Percentiles rank a stretch among this genome's conserved stretches.
phyloP scores from a whole-genome alignment of 2,888 invertebrate genomes.

The Lordiphosa andalusiaca region DNA sequence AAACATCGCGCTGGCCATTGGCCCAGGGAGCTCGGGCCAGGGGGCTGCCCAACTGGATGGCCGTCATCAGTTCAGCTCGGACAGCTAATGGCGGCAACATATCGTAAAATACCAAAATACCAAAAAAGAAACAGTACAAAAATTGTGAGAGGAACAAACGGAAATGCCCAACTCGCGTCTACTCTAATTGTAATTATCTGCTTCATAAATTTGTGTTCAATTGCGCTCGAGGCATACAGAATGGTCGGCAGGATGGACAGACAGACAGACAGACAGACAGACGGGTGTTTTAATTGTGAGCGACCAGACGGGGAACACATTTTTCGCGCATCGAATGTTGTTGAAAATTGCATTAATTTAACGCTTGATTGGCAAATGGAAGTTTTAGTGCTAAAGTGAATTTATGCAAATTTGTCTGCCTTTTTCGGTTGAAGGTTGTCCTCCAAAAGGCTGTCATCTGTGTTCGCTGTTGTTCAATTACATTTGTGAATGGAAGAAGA shows the following conservation, averaged over 20 bases:
- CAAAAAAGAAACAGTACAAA: not conserved
- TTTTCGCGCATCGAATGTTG: conserved; percentile 32
- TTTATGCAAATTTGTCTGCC: conserved; percentile 61
- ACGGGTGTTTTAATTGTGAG: conserved; percentile 47
- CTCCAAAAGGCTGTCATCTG: not conserved
- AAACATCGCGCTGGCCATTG: conserved; percentile 44
- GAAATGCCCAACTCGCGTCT: conserved; percentile 26
- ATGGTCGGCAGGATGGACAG: conserved; percentile 11
- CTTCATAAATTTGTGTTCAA: conserved; percentile 66
- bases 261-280: no score
- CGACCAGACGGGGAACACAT: conserved; percentile 6
- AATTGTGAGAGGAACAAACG: conserved; percentile 14
- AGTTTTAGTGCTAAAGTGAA: conserved; percentile 42
- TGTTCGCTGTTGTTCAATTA: not conserved
- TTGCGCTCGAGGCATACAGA: conserved; percentile 51
- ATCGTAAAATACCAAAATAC: conserved; percentile 34
- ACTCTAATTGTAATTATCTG: conserved; percentile 71
- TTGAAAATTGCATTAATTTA: conserved; percentile 72
- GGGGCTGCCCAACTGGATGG: conserved; percentile 14
- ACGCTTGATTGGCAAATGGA: conserved; percentile 68
- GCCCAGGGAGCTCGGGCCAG: conserved; percentile 15
- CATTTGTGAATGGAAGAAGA: no score
- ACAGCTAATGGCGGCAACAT: conserved; percentile 54
- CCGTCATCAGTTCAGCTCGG: conserved; percentile 47
- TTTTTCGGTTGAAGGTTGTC: not conserved